Conservation (phyloP, 2,888 invertebrate species). For the Sclerodermus sp. region DNA sequence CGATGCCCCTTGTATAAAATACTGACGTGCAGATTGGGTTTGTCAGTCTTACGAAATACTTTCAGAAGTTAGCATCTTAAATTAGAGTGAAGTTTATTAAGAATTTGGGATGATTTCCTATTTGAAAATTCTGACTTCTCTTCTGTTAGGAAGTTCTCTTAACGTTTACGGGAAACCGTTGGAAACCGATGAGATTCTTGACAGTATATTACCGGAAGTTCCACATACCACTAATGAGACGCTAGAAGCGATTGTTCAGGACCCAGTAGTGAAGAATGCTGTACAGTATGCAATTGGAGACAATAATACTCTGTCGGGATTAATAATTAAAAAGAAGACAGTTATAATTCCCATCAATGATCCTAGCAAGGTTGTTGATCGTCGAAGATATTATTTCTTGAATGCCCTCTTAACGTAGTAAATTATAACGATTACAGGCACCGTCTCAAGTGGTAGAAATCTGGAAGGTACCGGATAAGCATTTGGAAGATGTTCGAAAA, state of each 20-base stretch:
- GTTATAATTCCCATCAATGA: conserved; percentile 28
- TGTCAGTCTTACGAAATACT: conserved; percentile 26
- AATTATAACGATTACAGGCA: conserved; percentile 23
- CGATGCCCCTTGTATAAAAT: conserved; percentile 33
- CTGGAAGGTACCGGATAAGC: conserved; percentile 28
- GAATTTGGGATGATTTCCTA: too few species aligned
- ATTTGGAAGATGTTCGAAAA: conserved; percentile 31
- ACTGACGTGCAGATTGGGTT: conserved; percentile 29
- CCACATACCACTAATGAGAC: conserved; percentile 32
- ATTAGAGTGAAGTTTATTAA: too few species aligned
- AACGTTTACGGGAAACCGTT: conserved; percentile 15
- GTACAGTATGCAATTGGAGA: conserved; percentile 26
- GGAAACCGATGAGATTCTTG: conserved; percentile 18
- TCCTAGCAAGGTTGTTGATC: conserved; percentile 22
- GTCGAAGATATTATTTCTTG: background rate
- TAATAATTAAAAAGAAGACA: conserved; percentile 33
- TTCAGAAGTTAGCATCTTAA: conserved; percentile 6
- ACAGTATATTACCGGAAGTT: conserved; percentile 23
- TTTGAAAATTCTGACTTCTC: too few species aligned
- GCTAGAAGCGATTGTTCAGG: conserved; percentile 31
- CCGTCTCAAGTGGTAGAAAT: conserved; percentile 33
- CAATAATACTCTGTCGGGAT: conserved; percentile 33
- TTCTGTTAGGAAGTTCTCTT: too few species aligned
- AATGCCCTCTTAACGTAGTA: too few species aligned
- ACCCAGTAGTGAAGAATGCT: conserved; percentile 34